Percentiles rank a stretch among this genome's conserved stretches.
phyloP scores from a whole-genome alignment of 2,797 vertebrate species.

The Schizopygopsis pylzovi region DNA sequence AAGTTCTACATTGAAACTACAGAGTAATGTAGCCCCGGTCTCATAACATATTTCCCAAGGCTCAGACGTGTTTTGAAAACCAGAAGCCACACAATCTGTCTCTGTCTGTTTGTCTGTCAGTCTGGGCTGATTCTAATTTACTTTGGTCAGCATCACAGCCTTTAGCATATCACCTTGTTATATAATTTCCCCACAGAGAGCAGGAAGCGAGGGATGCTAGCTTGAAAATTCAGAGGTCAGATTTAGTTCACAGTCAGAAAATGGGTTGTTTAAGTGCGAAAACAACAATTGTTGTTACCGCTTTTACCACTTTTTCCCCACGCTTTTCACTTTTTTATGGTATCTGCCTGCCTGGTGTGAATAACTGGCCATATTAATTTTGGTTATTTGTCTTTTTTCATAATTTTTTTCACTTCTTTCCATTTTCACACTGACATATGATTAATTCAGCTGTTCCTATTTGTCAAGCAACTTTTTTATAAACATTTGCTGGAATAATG shows the following conservation, averaged over 20 bases:
- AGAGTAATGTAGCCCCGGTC: conserved; percentile 6
- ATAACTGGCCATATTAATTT: conserved; percentile 43
- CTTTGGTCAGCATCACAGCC: conserved; percentile 30
- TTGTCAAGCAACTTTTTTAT: conserved; percentile 56
- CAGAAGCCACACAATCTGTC: neutral
- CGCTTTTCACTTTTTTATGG: neutral
- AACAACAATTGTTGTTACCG: conserved; percentile 25
- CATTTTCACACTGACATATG: conserved; percentile 54
- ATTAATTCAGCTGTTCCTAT: conserved; percentile 52
- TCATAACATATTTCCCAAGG: conserved; percentile 30
- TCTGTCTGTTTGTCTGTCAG: conserved; percentile 23
- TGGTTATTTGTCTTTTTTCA: neutral
- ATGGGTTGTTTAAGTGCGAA: conserved; percentile 29
- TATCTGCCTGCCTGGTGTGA: conserved; percentile 17
- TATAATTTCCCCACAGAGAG: conserved; percentile 35
- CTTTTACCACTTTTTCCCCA: conserved; percentile 11
- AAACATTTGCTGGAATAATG: conserved; percentile 55
- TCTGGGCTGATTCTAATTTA: conserved; percentile 43
- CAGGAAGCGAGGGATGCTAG: conserved; percentile 16
- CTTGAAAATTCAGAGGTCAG: conserved; percentile 45
- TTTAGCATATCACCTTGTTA: conserved; percentile 18
- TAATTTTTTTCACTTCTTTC: conserved; percentile 43
- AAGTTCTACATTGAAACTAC: conserved; percentile 7
- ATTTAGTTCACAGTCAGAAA: conserved; percentile 38
- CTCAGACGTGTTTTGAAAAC: conserved; percentile 39